Conservation (phyloP, 2,797 vertebrate species). For the Myotis daubentonii region DNA sequence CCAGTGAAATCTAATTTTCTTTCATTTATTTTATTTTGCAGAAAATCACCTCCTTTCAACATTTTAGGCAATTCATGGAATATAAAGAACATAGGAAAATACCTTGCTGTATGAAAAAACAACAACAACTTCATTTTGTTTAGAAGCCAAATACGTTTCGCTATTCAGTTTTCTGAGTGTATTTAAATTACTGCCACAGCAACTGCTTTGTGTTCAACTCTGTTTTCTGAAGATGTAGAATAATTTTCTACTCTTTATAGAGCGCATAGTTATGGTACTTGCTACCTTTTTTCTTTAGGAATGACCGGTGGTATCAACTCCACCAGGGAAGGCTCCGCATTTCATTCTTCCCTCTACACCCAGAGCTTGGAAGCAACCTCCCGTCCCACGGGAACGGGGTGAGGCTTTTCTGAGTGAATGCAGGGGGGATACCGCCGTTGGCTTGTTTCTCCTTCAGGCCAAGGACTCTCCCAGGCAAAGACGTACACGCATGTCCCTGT, state of each 20-base stretch:
- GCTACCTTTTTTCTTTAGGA: neutral
- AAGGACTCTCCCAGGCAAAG: neutral
- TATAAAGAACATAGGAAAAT: neutral
- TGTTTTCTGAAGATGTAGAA: neutral
- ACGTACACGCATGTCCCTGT: neutral
- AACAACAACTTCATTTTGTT: neutral
- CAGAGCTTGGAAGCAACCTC: neutral
- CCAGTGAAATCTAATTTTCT: constrained; percentile 5
- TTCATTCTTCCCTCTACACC: neutral
- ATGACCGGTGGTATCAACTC: neutral
- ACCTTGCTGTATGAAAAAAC: constrained; percentile 16
- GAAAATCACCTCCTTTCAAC: neutral
- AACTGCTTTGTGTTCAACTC: neutral
- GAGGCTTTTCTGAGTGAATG: neutral
- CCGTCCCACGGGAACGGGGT: neutral
- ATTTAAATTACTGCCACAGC: neutral
- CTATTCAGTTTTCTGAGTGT: neutral
- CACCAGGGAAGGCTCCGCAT: neutral
- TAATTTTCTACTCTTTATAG: neutral
- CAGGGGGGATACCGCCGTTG: neutral
- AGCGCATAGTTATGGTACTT: neutral
- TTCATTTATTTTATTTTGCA: neutral
- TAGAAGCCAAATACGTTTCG: neutral
- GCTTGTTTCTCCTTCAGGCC: neutral
- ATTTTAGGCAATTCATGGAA: constrained; percentile 43